Base-by-base conservation (phyloP, 2,113 vertebrate species). In the Athene noctua region DNA sequence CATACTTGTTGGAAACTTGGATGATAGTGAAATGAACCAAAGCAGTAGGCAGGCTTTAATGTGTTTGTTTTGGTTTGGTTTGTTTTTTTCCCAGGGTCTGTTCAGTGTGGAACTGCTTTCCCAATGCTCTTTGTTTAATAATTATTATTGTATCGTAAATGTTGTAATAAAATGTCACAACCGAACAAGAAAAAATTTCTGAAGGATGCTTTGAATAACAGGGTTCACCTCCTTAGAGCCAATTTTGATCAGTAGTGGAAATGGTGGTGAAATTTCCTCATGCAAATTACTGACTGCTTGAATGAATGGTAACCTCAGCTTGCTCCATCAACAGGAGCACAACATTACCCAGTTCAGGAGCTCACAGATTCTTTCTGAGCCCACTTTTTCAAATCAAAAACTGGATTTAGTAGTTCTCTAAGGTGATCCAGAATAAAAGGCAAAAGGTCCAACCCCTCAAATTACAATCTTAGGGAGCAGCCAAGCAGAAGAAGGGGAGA, bases 291-390 rank as follows among this genome's bases (percentile, higher is more conserved):
- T 82, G 38, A 18, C 25, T 16, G 27, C 32, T 54, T 1, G 12
- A 40, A 51, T 47, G 14, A 63, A 17, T 11, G n/a, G 18, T 34
- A 58, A 25, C 12, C n/a, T 65, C 57, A n/a, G 25, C 44, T 59
- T 6, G 0, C 21, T 51, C 51, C 1, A 4, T 47, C 3, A 2
- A 51, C 9, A 44, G 32, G 9, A 74, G 5, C 29, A 44, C n/a
- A 49, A 14, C 20, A 15, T 21, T 17, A 34, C 22, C 57, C 80
- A 55, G 13, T 44, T 72, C 59, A 54, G 63, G 72, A 70, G 58
- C 68, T 91, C 52, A 30, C 23, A 36, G 54, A 20, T 10, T 65
- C 26, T 72, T 90, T 44, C 34, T 78, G 55, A 87, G 23, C 6
- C 17, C 18, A 30, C 6, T 65, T 73, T 63, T 73, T 70, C 70